Evolutionary conservation across 2,113 vertebrate genomes (phyloP), one percentile per base, ranked within the genome.

Genomic region (Ariopsis seemanni): DNA sequence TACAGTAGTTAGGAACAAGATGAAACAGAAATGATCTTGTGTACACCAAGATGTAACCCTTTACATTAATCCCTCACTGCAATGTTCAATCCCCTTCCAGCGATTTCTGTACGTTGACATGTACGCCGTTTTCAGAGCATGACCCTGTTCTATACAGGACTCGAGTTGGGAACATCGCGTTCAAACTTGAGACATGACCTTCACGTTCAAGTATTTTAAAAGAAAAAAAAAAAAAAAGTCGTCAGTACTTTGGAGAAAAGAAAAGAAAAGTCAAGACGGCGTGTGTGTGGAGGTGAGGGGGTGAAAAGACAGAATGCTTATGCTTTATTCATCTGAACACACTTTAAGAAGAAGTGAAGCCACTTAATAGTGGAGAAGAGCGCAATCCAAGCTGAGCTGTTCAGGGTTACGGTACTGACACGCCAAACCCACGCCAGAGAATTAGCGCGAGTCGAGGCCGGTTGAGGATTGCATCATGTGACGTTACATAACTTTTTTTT

Each of bases 211-310:
- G 57, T 57, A 42, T 42, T 42, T 42, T 0, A 42, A 42, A 42
- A 30, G 30, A 30, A 30, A 30, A 30, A 30, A 30, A 30, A 42
- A 42, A 15, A 27, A 74, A 77, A 52, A 22, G 20, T 60, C 27
- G 8, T 42, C 55, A 20, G 27, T 11, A 22, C 48, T 75, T 75
- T 50, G 8, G 27, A 15, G 20, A 27, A n/a, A 55, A 15, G 5
- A 20, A 81, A 20, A 60, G 6, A n/a, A n/a, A 17, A 74, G 17
- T 69, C 60, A 4, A 55, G 57, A 75, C 57, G 5, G 67, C 60
- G 86, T 65, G 34, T 69, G 25, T 87, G 75, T 74, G 15, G 12
- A 55, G 27, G 78, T 71, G 89, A 87, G 72, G 52, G 75, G 75
- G 52, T 55, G 75, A 79, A 55, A 79, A 27, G 25, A 14, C 27